Base-by-base conservation (phyloP, 2,113 vertebrate genomes). In the Nycticebus coucang region DNA sequence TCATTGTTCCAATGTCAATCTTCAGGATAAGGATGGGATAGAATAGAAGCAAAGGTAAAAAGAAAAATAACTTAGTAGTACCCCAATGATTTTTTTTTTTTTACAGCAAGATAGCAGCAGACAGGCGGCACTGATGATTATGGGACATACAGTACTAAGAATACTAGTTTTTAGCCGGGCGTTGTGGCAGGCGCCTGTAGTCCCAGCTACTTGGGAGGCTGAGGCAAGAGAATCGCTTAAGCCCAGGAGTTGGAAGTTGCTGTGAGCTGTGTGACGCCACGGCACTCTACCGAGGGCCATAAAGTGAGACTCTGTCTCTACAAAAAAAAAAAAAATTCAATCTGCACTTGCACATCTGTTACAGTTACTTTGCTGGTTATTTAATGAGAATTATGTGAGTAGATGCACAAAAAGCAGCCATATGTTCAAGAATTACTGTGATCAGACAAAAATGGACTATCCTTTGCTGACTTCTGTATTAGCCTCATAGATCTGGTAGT, bases 331-430 rank as follows among this genome's bases (percentile, higher is more conserved):
- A 59, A 80, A 66, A 81, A 55, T 41, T 79, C 35, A 66, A 0
- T 59, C 66, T 94, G 53, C 50, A 89, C 35, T 19, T 60, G 62
- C 22, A 79, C 7, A 87, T 71, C n/a, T 91, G 37, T 94, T 81
- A 24, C 6, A 59, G 17, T 87, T 93, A 84, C 89, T 93, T 89
- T 78, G 45, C 45, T 62, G 62, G 60, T 78, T 35, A 41, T 64
- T 87, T 94, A 79, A 80, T 89, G 84, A 89, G 83, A 93, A 59
- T 92, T 79, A 45, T 74, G 11, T 59, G 57, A 87, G 35, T 85
- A 97, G 41, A 89, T 0, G 13, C 35, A 78, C 17, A 79, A 45
- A 94, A 96, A 66, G 7, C 60, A 93, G 35, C 30, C 62, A 50
- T 78, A 68, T 95, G 66, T 78, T 87, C 62, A 72, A 35, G 35